phyloP scores from a whole-genome alignment of 2,113 vertebrate genomes.

The Mustela nigripes region DNA sequence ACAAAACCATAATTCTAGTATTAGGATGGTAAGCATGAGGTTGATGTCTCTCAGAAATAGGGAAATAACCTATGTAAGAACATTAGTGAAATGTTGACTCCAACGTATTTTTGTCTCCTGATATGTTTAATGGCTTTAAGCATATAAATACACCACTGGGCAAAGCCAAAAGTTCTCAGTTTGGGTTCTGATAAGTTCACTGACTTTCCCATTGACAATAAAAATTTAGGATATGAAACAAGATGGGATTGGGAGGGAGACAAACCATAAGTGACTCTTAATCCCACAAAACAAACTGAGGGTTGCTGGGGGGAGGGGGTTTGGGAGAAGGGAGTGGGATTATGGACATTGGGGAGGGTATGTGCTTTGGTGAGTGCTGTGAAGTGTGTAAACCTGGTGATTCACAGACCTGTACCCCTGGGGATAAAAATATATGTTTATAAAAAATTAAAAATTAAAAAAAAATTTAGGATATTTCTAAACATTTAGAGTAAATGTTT shows the following conservation, averaged over 20 bases:
- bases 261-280: too few relatives aligned
- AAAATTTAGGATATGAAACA: not conserved
- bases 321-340: too few relatives aligned
- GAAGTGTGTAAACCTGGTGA: too few relatives aligned
- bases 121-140: not conserved
- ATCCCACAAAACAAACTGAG: too few relatives aligned
- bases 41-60: not conserved
- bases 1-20: not conserved
- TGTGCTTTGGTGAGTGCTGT: too few relatives aligned
- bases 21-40: not conserved
- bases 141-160: not conserved
- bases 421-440: too few relatives aligned
- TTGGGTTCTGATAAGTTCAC: not conserved
- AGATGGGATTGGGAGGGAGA: too few relatives aligned
- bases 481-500: not conserved
- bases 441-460: too few relatives aligned
- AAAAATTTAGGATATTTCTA: not conserved
- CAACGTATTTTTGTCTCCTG: not conserved
- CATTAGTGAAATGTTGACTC: not conserved
- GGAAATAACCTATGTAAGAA: not conserved
- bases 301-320: too few relatives aligned
- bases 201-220: not conserved
- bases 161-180: not conserved
- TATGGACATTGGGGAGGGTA: too few relatives aligned
- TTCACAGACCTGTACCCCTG: too few relatives aligned